Evolutionary conservation across 2,888 invertebrate species (phyloP).

Genomic region (Phlogophora meticulosa): DNA sequence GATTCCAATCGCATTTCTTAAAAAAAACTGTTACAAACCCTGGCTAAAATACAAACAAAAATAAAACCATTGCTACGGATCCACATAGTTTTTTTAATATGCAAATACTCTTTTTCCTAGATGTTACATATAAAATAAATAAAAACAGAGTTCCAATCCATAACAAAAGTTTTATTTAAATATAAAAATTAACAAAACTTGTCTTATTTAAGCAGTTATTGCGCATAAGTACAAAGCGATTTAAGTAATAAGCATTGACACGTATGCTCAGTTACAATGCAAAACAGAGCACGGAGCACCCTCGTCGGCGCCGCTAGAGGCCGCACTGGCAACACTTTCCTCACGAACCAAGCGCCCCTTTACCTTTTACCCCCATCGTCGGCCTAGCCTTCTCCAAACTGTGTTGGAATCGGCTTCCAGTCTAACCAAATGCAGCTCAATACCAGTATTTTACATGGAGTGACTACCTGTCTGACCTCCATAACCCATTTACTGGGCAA

Average conservation of each 20-base stretch:
- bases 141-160: slow-evolving; percentile 46
- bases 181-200: slow-evolving; percentile 49
- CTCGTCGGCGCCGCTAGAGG: too few relatives aligned
- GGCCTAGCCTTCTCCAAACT: too few relatives aligned
- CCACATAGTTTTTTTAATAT: not conserved
- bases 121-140: slow-evolving; percentile 26
- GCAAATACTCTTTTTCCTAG: not conserved
- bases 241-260: slow-evolving; percentile 57
- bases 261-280: slow-evolving; percentile 38
- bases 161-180: slow-evolving; percentile 61
- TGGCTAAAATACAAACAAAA: not conserved
- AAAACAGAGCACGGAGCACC: too few relatives aligned
- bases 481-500: too few relatives aligned
- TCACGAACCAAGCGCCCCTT: too few relatives aligned
- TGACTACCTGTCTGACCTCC: too few relatives aligned
- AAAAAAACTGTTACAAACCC: not conserved
- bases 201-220: slow-evolving; percentile 60
- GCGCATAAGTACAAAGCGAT: slow-evolving; percentile 66
- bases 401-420: too few relatives aligned
- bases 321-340: too few relatives aligned
- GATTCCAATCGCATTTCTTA: slow-evolving; percentile 10
- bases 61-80: slow-evolving; percentile 59
- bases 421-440: too few relatives aligned
- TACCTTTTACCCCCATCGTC: too few relatives aligned
- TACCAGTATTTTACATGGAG: too few relatives aligned